Evolutionary conservation across 2,888 invertebrate species (phyloP).

Genomic region (Holacanthella duospinosa): DNA sequence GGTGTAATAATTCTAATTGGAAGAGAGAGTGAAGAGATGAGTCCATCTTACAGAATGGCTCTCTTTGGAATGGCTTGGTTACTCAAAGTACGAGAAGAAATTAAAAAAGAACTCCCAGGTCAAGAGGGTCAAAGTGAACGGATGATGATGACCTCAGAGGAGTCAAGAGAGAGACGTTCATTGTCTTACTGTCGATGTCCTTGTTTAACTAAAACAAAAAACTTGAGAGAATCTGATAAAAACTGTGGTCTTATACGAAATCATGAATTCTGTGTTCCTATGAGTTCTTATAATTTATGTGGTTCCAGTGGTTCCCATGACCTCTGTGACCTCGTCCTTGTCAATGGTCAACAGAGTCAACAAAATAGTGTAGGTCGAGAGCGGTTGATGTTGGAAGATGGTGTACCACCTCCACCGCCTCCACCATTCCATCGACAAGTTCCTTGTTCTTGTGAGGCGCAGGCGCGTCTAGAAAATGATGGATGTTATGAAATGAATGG

Average conservation of each 20-base stretch:
- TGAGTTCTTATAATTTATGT: neutral
- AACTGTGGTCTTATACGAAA: too few relatives aligned
- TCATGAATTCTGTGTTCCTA: too few relatives aligned
- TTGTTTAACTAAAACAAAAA: too few relatives aligned
- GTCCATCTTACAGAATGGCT: slow-evolving; percentile 51
- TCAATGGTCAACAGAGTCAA: neutral
- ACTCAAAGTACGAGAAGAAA: slow-evolving; percentile 55
- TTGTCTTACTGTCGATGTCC: neutral
- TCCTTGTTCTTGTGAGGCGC: too few relatives aligned
- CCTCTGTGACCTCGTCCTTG: neutral
- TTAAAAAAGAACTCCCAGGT: slow-evolving; percentile 19
- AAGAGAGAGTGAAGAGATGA: neutral
- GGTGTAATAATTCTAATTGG: too few relatives aligned
- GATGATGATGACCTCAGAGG: neutral
- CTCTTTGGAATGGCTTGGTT: slow-evolving; percentile 78
- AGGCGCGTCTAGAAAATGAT: too few relatives aligned
- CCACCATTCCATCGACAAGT: too few relatives aligned
- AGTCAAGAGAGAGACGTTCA: neutral
- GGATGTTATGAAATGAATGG: too few relatives aligned
- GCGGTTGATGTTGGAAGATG: neutral
- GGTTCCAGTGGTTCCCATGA: neutral
- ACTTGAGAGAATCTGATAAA: too few relatives aligned
- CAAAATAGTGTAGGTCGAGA: neutral
- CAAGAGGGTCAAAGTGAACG: neutral
- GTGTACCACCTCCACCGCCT: neutral